These are phyloP conservation scores for Pterophyllum scalare DNA, from an alignment of 2,113 vertebrate genomes.

Conservation along the genomic window DNA sequence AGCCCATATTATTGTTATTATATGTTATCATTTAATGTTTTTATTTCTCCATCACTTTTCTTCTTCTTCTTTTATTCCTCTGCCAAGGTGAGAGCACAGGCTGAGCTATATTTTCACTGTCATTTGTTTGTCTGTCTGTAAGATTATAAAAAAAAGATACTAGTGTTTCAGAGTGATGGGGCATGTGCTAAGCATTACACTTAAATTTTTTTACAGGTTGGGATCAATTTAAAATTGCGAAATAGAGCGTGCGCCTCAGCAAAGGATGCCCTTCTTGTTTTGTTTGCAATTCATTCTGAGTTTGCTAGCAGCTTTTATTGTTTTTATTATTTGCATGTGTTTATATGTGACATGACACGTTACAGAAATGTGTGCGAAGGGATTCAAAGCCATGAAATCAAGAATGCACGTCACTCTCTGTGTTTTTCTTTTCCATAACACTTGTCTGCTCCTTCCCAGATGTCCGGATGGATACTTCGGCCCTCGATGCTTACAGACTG, in stretches of 20 bases:
- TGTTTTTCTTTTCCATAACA: slow-evolving; percentile 70
- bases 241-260: background rate
- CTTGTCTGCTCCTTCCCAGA: slow-evolving; percentile 95
- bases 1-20: background rate
- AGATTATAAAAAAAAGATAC: no score
- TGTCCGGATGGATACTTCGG: slow-evolving; percentile 97
- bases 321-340: background rate
- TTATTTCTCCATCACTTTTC: background rate
- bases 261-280: background rate
- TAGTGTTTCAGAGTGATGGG: background rate
- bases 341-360: background rate
- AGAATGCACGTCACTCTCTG: slow-evolving; percentile 40
- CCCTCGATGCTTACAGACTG: slow-evolving; percentile 96
- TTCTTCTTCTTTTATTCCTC: background rate
- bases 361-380: background rate
- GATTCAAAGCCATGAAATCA: slow-evolving; percentile 19
- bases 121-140: background rate
- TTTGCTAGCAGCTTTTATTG: background rate
- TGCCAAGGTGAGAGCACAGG: background rate
- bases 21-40: background rate
- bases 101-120: background rate
- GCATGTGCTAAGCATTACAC: background rate
- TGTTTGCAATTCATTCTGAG: background rate
- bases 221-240: background rate
- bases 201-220: background rate